Percentiles rank a stretch among this genome's conserved stretches.
Conservation (phyloP, 92 coral and sea anemone species). For the Palythoa heliodiscus region DNA sequence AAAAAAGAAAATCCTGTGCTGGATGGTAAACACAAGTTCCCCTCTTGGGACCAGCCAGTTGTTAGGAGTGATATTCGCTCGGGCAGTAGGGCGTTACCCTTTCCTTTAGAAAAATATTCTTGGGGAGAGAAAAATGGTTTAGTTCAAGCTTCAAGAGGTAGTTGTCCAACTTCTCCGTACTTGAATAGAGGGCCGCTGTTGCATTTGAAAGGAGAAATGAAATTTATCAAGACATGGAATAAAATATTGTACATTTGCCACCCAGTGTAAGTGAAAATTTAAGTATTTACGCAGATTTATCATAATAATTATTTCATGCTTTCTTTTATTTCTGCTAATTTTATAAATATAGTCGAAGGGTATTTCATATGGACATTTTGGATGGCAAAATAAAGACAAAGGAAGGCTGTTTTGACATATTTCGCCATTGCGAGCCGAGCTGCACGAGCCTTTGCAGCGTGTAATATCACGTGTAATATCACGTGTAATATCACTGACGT, state of each 20-base stretch:
- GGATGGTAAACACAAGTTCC: not conserved
- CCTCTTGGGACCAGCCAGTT: constrained; percentile 18
- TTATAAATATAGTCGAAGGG: no score
- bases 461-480: no score
- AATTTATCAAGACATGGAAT: constrained; percentile 57
- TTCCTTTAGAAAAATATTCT: not conserved
- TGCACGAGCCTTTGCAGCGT: no score
- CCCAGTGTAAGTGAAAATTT: constrained; percentile 70
- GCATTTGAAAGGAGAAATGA: constrained; percentile 83
- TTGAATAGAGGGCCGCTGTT: constrained; percentile 18
- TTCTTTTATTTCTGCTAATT: no score
- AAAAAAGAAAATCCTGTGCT: not conserved
- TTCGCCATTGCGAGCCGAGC: no score
- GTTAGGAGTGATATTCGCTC: not conserved
- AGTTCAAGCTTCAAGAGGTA: constrained; percentile 8
- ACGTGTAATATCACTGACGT: no score
- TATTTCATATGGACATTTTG: no score
- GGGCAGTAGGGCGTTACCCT: no score
- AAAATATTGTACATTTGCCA: constrained; percentile 78
- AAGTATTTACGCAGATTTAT: no score
- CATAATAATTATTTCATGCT: no score
- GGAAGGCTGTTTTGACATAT: no score
- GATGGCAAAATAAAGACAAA: no score
- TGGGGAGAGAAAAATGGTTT: not conserved
- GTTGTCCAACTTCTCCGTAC: not conserved